phyloP scores from a whole-genome alignment of 2,797 vertebrate genomes.

The Aeoliscus strigatus region DNA sequence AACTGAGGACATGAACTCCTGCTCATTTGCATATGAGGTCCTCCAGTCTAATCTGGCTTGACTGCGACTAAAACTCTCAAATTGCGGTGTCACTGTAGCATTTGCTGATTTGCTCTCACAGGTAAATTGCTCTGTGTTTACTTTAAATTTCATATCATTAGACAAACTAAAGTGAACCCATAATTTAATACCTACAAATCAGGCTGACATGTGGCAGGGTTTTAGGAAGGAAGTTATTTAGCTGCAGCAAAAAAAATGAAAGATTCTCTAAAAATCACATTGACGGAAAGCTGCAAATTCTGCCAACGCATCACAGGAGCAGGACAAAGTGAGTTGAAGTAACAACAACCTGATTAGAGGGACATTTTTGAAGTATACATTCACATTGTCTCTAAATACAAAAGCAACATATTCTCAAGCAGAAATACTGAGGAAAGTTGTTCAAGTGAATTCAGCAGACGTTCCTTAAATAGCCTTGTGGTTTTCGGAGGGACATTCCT shows the following conservation, averaged over 20 bases:
- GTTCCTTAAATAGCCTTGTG: constrained; percentile 33
- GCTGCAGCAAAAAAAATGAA: constrained; percentile 2
- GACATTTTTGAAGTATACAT: no score
- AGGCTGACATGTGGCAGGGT: not conserved
- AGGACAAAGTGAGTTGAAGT: no score
- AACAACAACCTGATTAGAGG: no score
- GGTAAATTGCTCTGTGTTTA: not conserved
- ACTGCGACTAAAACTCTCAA: no score
- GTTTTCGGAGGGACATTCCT: constrained; percentile 40
- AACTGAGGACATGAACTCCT: not conserved
- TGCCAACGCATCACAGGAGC: no score
- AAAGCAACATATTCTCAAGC: not conserved
- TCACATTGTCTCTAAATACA: constrained; percentile 1
- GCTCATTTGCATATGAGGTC: constrained; percentile 2
- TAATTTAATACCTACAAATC: not conserved
- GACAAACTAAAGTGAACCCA: not conserved
- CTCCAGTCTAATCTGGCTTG: not conserved
- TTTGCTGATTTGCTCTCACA: no score
- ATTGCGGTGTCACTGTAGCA: no score
- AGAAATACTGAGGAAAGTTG: constrained; percentile 2
- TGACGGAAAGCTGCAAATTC: not conserved
- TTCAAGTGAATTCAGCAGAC: constrained; percentile 13
- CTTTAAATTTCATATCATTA: not conserved
- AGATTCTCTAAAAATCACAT: constrained; percentile 7
- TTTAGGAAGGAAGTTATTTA: not conserved